Conservation (phyloP, 2,888 invertebrate genomes). For the Drosophila putrida region DNA sequence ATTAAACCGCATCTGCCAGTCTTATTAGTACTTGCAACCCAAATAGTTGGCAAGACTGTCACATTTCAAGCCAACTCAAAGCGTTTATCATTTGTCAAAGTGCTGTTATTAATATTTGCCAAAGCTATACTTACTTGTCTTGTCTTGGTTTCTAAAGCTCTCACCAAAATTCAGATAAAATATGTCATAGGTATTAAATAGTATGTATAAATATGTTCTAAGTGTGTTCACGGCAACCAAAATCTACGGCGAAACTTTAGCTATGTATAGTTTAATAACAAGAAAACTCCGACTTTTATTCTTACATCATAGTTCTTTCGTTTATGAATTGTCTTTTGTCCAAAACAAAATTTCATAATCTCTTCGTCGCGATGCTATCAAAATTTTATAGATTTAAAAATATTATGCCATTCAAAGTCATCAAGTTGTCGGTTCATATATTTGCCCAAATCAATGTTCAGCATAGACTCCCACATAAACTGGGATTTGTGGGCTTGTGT, state of each 20-base stretch:
- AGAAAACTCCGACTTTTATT: background rate
- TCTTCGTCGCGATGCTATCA: conserved; percentile 5
- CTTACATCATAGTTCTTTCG: background rate
- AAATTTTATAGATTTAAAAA: conserved; percentile 36
- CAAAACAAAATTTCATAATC: background rate
- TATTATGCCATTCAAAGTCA: conserved; percentile 33
- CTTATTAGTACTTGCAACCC: conserved; percentile 23
- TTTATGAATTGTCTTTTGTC: background rate
- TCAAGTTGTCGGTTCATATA: conserved; percentile 28
- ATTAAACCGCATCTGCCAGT: conserved; percentile 56
- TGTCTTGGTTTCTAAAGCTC: conserved; percentile 16
- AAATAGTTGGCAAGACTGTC: background rate
- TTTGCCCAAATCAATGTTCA: conserved; percentile 57
- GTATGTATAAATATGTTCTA: background rate
- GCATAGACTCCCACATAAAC: conserved; percentile 16
- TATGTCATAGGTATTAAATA: background rate
- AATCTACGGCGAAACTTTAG: background rate
- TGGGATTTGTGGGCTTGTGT: conserved; percentile 36
- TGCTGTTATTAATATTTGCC: conserved; percentile 61
- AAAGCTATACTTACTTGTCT: conserved; percentile 6
- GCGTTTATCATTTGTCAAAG: conserved; percentile 32
- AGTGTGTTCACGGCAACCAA: background rate
- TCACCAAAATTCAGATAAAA: background rate
- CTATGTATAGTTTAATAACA: background rate
- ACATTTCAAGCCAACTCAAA: conserved; percentile 21